These are phyloP conservation scores for Phoxinus phoxinus DNA, from an alignment of 2,113 vertebrate genomes.

Conservation along the genomic window DNA sequence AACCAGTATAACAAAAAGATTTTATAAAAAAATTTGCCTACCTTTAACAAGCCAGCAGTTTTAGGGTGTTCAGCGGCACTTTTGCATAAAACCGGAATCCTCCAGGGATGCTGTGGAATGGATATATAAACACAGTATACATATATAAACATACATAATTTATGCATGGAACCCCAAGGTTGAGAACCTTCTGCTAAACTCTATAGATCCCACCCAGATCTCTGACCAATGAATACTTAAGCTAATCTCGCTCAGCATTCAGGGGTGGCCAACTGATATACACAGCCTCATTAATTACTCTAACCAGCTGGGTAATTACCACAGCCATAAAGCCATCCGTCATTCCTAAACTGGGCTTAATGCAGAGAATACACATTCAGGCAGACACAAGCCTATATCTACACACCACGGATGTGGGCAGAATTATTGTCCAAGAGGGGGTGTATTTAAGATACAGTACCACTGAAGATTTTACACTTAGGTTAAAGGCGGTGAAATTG, in stretches of 20 bases:
- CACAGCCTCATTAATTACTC: constrained; percentile 33
- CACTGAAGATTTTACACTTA: neutral
- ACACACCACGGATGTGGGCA: constrained; percentile 1
- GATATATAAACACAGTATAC: neutral
- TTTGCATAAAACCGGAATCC: neutral
- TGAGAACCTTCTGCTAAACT: neutral
- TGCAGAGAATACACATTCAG: constrained; percentile 1
- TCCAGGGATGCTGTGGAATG: neutral
- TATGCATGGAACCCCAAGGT: neutral
- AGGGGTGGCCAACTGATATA: constrained; percentile 20
- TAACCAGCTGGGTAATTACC: constrained; percentile 28
- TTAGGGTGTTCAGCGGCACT: neutral
- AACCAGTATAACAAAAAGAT: too few relatives aligned
- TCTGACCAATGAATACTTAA: neutral
- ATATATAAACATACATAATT: neutral
- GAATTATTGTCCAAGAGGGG: neutral
- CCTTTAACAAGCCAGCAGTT: neutral
- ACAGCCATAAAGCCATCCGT: constrained; percentile 47
- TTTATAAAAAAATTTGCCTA: too few relatives aligned
- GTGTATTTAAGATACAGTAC: neutral
- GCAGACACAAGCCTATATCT: neutral
- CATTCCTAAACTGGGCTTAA: constrained; percentile 34
- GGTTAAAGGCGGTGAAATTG: neutral
- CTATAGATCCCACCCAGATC: neutral
- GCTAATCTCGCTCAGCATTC: neutral